A percentile compares a stretch with the other conserved stretches of the same genome.
Evolutionary conservation across 1,140 invertebrate species (phyloP).

Genomic region (Rhagoletis pomonella): DNA sequence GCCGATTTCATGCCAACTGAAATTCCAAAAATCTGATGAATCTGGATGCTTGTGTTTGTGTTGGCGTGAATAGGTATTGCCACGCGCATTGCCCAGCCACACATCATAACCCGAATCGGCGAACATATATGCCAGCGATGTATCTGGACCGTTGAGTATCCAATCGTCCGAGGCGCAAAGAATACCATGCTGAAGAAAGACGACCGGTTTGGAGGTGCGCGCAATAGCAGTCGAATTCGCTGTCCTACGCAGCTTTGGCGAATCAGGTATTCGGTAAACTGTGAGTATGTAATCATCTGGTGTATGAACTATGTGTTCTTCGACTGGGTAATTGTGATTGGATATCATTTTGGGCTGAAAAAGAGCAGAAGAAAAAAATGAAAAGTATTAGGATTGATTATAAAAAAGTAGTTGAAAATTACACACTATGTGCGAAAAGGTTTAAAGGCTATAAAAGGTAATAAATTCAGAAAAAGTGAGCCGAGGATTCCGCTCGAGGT

Average conservation of each 20-base stretch:
- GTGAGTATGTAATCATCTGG: conserved; percentile 77
- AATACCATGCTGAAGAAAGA: conserved; percentile 86
- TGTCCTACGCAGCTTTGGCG: conserved; percentile 58
- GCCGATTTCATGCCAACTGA: conserved; percentile 82
- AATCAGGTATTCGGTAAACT: conserved; percentile 76
- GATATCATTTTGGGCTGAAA: conserved; percentile 72
- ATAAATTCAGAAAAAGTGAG: too few species aligned
- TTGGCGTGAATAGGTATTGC: conserved; percentile 80
- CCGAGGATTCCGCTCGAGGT: too few species aligned
- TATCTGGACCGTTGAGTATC: conserved; percentile 81
- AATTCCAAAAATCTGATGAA: conserved; percentile 78
- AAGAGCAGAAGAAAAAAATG: conserved; percentile 22
- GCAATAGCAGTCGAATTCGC: conserved; percentile 46
- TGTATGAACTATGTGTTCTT: conserved; percentile 76
- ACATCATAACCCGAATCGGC: conserved; percentile 86
- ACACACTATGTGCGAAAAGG: too few species aligned
- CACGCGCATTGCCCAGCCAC: conserved; percentile 78
- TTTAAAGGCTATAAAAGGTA: too few species aligned
- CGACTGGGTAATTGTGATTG: conserved; percentile 78
- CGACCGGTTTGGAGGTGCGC: conserved; percentile 68
- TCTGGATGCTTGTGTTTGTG: conserved; percentile 78
- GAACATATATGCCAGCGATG: conserved; percentile 77
- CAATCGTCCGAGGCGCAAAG: conserved; percentile 85
- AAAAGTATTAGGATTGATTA: neutral
- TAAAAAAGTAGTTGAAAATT: neutral